Base-by-base conservation (phyloP, 1,140 invertebrate genomes). In the Temnothorax longispinosus region DNA sequence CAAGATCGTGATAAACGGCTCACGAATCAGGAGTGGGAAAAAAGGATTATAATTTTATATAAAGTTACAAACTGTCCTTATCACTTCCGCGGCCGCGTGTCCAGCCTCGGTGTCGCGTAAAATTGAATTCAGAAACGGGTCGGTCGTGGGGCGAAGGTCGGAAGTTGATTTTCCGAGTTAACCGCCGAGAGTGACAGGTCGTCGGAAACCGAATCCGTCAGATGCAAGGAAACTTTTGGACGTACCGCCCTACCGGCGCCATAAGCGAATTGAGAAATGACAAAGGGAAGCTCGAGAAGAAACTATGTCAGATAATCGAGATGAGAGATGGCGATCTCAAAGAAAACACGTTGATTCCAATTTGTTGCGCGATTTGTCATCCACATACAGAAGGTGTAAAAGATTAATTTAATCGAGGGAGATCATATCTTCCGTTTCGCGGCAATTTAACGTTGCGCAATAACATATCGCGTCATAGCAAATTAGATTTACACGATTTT, bases 161-260 rank as follows among this genome's bases (percentile, higher is more conserved):
- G 78, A 90, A 88, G 76, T 88, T 91, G 88, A 87, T 88, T 91
- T 89, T 89, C 84, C 65, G 76, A 89, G 82, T 91, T 89, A 91
- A 82, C 80, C 81, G 72, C 21, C 32, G 75, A 82, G 84, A 90
- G 80, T 81, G 89, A 90, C 89, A 86, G 86, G 11, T 72, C 41
- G 88, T 87, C 85, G 88, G 62, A 77, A 88, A 44, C 84, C 41
- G 77, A 76, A 52, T 47, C 52, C 64, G 86, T 87, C 58, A 67
- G 21, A 69, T 65, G 74, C 32, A 88, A 88, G 80, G n/a, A 78
- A 44, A 78, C 38, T 65, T 86, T 86, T 32, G 52, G 52, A 13
- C 6, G 41, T 50, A 50, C 81, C 69, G 72, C 56, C 81, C 60
- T 41, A 35, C 1, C 58, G 86, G 10, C 78, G 58, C 62, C 60